Base-by-base conservation (phyloP, 2,888 invertebrate species). In the Tetragonula carbonaria region DNA sequence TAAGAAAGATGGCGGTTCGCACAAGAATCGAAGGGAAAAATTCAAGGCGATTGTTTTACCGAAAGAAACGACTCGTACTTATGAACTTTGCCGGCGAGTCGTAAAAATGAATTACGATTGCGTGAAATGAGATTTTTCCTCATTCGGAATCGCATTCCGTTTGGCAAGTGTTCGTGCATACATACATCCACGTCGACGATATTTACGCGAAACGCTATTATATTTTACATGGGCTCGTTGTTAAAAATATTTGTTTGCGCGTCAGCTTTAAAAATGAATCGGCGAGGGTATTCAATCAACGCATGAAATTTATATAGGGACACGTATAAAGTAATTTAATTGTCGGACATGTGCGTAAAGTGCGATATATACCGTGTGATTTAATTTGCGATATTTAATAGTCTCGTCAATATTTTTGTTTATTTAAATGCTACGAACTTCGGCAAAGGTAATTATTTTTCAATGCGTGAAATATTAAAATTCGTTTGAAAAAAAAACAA, bases 61-160 rank as follows among this genome's bases (percentile, higher is more conserved):
- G n/a, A 23, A 68, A 23, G 23, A 51, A 68, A 51, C 2, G 45
- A 23, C n/a, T 67, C 45, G n/a, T n/a, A 8, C n/a, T 45, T 67
- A 67, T 50, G 23, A 67, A 50, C 23, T 45, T 66, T 45, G n/a
- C 67, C 2, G 50, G 8, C 14, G 38, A 51, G 50, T 51, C 50
- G 23, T 68, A 68, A 68, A 51, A 68, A 68, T 68, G 67, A 68
- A 68, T 68, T 68, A 68, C 50, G 67, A 68, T 68, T 23, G 50
- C 50, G 50, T 13, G 50, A 23, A 68, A 68, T 23, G 67, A 68
- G 38, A 68, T 51, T 68, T 51, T 23, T 1, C 23, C 23, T 23
- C 28, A 28, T 28, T 28, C 23, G 11, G 50, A 23, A 51, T 68
- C 23, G 18, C 45, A 8, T 11, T 4, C 8, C 18, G 23, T 51